Conservation (phyloP, 2,797 vertebrate genomes). For the Microhierax caerulescens region DNA sequence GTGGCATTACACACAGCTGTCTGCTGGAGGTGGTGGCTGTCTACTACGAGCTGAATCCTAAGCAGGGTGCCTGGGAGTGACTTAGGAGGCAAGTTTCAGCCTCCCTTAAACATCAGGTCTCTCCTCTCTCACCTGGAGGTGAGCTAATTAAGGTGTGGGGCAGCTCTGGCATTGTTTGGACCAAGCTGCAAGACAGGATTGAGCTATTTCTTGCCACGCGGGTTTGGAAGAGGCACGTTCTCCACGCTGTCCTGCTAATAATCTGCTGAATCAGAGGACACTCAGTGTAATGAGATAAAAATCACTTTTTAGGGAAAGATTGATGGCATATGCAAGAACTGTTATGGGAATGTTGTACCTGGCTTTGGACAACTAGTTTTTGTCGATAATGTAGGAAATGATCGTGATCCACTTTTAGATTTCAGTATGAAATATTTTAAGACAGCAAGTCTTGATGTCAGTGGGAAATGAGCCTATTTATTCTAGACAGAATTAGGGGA, state of each 20-base stretch:
- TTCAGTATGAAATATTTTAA: not conserved
- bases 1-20: not conserved
- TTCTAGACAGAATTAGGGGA: constrained; percentile 15
- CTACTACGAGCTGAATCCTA: not conserved
- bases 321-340: not conserved
- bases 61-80: not conserved
- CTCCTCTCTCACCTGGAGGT: not conserved
- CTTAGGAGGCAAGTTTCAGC: not conserved
- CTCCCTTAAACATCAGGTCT: not conserved
- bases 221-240: not conserved
- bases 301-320: not conserved
- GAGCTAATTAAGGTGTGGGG: not conserved
- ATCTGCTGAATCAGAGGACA: constrained; percentile 5
- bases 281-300: not conserved
- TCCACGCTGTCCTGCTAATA: not conserved
- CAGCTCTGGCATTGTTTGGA: not conserved
- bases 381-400: not conserved
- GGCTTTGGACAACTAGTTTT: not conserved
- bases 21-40: not conserved
- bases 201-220: not conserved
- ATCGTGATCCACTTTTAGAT: not conserved
- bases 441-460: not conserved
- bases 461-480: constrained; percentile 15
- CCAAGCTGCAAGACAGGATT: not conserved
- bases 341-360: not conserved